Conservation (phyloP, 2,797 vertebrate genomes). For the Zenarchopterus dispar region DNA sequence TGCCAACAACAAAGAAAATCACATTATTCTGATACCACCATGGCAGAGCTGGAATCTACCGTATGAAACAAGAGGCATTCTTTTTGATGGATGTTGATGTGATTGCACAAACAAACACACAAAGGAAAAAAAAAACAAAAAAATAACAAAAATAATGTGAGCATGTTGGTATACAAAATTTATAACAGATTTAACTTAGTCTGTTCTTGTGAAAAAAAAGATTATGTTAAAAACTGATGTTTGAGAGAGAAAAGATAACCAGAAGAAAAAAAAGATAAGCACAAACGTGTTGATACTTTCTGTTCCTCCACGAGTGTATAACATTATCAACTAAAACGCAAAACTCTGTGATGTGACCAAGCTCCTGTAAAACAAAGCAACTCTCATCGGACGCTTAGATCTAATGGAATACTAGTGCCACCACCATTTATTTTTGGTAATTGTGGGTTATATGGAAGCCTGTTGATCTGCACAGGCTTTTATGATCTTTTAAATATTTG, state of each 20-base stretch:
- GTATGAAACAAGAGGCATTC: constrained; percentile 56
- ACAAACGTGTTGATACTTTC: constrained; percentile 82
- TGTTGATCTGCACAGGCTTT: neutral
- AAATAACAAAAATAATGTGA: constrained; percentile 74
- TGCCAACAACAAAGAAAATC: constrained; percentile 49
- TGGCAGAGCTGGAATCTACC: constrained; percentile 52
- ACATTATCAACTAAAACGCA: constrained; percentile 66
- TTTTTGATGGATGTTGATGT: constrained; percentile 77
- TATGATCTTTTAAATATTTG: constrained; percentile 6
- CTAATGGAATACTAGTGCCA: constrained; percentile 12
- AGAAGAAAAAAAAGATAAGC: constrained; percentile 75
- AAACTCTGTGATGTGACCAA: constrained; percentile 51
- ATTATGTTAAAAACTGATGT: constrained; percentile 72
- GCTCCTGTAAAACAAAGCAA: constrained; percentile 60
- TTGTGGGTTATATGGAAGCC: constrained; percentile 5
- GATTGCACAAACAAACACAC: constrained; percentile 31
- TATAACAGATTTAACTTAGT: constrained; percentile 78
- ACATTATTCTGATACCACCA: constrained; percentile 38
- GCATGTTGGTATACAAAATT: constrained; percentile 83
- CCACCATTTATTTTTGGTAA: constrained; percentile 9
- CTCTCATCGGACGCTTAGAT: constrained; percentile 45
- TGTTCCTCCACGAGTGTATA: constrained; percentile 81
- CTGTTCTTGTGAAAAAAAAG: constrained; percentile 79
- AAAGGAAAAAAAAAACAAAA: constrained; percentile 37
- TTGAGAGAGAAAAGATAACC: constrained; percentile 65